Evolutionary conservation across 35 echinoderm and acorn worm species (phyloP).

Genomic region (Eucidaris tribuloides): DNA sequence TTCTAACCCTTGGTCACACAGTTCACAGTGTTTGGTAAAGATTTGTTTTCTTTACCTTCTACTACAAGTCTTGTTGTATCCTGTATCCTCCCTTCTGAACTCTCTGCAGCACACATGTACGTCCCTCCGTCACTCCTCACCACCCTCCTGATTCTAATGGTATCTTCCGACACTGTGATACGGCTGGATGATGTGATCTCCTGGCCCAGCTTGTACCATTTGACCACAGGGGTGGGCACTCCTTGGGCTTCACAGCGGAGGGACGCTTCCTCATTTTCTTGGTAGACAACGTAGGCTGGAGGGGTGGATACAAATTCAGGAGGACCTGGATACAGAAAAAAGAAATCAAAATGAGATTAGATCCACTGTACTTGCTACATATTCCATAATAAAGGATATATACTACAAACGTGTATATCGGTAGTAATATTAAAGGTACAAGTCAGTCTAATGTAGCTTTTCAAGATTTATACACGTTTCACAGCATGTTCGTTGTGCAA

Average conservation of each 20-base stretch:
- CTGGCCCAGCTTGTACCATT: slow-evolving; percentile 65
- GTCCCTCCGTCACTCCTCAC: slow-evolving; percentile 59
- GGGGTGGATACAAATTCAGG: slow-evolving; percentile 70
- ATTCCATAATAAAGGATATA: too few relatives aligned
- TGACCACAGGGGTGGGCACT: slow-evolving; percentile 54
- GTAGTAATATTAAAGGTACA: too few relatives aligned
- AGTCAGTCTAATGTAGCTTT: too few relatives aligned
- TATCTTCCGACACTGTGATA: slow-evolving; percentile 44
- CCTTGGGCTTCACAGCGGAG: slow-evolving; percentile 65
- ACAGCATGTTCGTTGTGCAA: too few relatives aligned
- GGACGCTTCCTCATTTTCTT: slow-evolving; percentile 11
- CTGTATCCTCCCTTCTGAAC: slow-evolving; percentile 44
- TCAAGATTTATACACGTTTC: too few relatives aligned
- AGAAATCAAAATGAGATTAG: too few relatives aligned
- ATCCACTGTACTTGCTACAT: too few relatives aligned
- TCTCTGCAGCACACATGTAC: slow-evolving; percentile 74
- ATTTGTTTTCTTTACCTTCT: slow-evolving; percentile 75
- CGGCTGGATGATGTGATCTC: slow-evolving; percentile 11
- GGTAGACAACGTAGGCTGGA: slow-evolving; percentile 38
- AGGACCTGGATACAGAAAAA: slow-evolving; percentile 52
- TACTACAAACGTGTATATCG: too few relatives aligned
- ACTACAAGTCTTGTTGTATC: slow-evolving; percentile 59
- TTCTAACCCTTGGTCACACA: too few relatives aligned
- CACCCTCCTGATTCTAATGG: slow-evolving; percentile 47
- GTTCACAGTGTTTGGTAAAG: too few relatives aligned